Evolutionary conservation across 2,888 invertebrate genomes (phyloP), one percentile per base, ranked within the genome.

Genomic region (Monoplex corrugatus): DNA sequence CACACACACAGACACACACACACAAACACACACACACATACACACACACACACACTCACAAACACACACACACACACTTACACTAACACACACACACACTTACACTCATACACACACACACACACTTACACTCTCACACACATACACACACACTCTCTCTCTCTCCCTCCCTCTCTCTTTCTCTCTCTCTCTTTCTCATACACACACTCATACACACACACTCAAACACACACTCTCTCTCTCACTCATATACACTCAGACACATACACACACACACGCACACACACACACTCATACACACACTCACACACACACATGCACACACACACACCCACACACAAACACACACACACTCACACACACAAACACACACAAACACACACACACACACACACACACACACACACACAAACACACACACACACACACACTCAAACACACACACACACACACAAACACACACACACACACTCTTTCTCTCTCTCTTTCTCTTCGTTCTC

Each of bases 221-320:
- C 23, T 80, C 23, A 35, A 35, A n/a, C 19, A 10, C 19, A 80
- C 38, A 40, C 6, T 35, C 23, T 2, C 6, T 23, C 1, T 38
- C 40, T 32, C 44, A 44, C 28, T 68, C 40, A n/a, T 8, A 86
- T 44, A 63, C 68, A 63, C 63, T 50, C 16, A 57, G 3, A 63
- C 63, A 63, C 35, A 86, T 63, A 63, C 2, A 86, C 63, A 86
- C 8, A 63, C 23, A 57, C 68, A 86, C 86, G n/a, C 40, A n/a
- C 8, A 86, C 75, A 63, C 68, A 63, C 63, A 63, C 16, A 57
- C 8, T 50, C 63, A 63, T 32, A 86, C 86, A 63, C 2, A 86
- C 63, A 86, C 8, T 50, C 23, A 57, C 68, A 86, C 86, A 86
- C 68, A 57, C 44, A 28, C 40, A n/a, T 16, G n/a, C 40, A 86